phyloP scores from a whole-genome alignment of 2,113 vertebrate species.

The Carettochelys insculpta region DNA sequence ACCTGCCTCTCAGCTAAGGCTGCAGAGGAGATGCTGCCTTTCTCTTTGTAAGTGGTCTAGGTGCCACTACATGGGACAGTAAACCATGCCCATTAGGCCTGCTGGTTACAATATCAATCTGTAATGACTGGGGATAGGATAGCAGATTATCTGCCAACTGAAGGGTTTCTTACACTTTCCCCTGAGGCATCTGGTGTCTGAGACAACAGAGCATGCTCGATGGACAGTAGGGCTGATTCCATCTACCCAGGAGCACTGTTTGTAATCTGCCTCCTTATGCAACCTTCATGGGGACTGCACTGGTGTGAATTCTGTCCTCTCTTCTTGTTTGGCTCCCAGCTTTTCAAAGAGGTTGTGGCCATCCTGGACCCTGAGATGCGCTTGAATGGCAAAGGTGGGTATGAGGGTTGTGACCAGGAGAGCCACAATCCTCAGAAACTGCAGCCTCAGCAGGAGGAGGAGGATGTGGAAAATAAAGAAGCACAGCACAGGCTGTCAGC shows the following conservation, averaged over 20 bases:
- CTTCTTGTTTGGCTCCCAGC: constrained; percentile 50
- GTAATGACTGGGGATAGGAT: not conserved
- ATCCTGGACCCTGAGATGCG: constrained; percentile 75
- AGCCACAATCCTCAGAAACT: not conserved
- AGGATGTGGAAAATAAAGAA: not conserved
- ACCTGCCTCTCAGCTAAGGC: too few relatives aligned
- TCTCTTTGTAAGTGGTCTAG: too few relatives aligned
- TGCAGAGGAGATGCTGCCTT: too few relatives aligned
- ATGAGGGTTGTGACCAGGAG: not conserved
- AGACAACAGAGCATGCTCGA: not conserved
- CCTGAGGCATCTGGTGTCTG: not conserved
- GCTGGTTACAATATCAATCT: too few relatives aligned
- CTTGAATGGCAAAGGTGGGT: constrained; percentile 11
- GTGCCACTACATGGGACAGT: too few relatives aligned
- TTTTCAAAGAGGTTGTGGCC: constrained; percentile 76
- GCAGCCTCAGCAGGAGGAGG: not conserved
- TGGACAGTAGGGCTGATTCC: not conserved
- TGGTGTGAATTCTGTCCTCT: not conserved
- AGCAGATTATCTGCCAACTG: not conserved
- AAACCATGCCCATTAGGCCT: too few relatives aligned
- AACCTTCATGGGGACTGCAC: not conserved
- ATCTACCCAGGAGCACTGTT: not conserved
- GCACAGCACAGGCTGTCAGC: not conserved
- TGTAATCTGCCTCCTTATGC: not conserved
- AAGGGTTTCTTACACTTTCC: not conserved